These are phyloP conservation scores for Rhombomys opimus DNA, from an alignment of 2,113 vertebrate species.

Conservation along the genomic window DNA sequence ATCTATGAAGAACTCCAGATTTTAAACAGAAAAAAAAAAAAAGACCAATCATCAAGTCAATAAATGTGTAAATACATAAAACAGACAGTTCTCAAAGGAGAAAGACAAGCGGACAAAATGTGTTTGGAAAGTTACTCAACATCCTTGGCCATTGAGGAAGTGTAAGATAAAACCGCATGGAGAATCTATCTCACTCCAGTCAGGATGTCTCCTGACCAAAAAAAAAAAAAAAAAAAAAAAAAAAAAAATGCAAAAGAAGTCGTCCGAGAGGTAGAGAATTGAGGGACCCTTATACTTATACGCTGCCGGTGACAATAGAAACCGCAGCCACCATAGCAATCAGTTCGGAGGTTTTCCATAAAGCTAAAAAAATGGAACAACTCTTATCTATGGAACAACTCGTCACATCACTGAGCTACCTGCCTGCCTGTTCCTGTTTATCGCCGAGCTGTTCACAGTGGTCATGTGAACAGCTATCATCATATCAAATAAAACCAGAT, in stretches of 20 bases:
- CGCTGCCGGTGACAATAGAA: neutral
- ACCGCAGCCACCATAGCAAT: neutral
- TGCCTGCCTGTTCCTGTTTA: neutral
- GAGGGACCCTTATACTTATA: neutral
- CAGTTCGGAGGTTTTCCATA: neutral
- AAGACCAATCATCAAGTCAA: neutral
- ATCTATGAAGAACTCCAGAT: neutral
- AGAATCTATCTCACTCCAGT: neutral
- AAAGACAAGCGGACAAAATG: neutral
- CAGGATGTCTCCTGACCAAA: neutral
- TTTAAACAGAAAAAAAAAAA: neutral
- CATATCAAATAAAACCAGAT: neutral
- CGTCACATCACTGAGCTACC: neutral
- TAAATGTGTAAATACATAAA: neutral
- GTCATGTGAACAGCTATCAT: neutral
- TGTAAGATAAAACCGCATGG: neutral
- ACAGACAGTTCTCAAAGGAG: neutral
- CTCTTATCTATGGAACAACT: too few species aligned
- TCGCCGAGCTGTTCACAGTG: neutral
- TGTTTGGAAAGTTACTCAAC: neutral
- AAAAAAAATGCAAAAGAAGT: neutral
- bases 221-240: neutral
- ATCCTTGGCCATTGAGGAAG: neutral
- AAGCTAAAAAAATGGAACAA: neutral
- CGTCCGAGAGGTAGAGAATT: neutral